Conservation (phyloP, 2,888 invertebrate species). For the Acanthococcus lagerstroemiae region DNA sequence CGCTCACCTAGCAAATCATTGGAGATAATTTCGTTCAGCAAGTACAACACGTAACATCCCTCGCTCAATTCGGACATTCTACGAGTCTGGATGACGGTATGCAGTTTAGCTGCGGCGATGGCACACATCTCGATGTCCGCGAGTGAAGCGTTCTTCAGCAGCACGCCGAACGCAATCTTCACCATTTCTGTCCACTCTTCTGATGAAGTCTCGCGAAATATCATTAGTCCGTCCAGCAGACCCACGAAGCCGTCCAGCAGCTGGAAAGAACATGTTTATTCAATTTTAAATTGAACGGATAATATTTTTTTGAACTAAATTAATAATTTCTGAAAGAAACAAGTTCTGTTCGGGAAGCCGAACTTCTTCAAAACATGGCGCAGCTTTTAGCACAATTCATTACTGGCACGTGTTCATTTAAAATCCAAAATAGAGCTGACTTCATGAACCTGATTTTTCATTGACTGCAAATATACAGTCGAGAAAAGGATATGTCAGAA, state of each 20-base stretch:
- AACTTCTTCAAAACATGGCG: too few species aligned
- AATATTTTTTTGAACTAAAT: neutral
- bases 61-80: slow-evolving; percentile 47
- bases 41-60: slow-evolving; percentile 47
- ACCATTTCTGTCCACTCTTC: slow-evolving; percentile 52
- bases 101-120: slow-evolving; percentile 51
- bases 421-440: too few species aligned
- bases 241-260: slow-evolving; percentile 49
- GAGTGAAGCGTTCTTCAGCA: slow-evolving; percentile 45
- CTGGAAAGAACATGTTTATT: slow-evolving; percentile 36
- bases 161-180: slow-evolving; percentile 44
- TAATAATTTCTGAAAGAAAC: too few species aligned
- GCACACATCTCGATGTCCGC: slow-evolving; percentile 49
- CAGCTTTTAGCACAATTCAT: too few species aligned
- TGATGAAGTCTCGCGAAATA: slow-evolving; percentile 47
- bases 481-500: neutral
- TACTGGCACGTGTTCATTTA: too few species aligned
- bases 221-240: slow-evolving; percentile 47
- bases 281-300: too few species aligned
- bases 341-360: too few species aligned
- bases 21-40: slow-evolving; percentile 44
- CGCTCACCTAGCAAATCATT: slow-evolving; percentile 44
- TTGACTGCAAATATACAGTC: too few species aligned
- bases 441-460: too few species aligned
- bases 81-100: slow-evolving; percentile 50